A percentile compares a stretch with the other conserved stretches of the same genome.
phyloP scores from a whole-genome alignment of 1,140 invertebrate genomes.

The Pseudomyrmex pallidus region DNA sequence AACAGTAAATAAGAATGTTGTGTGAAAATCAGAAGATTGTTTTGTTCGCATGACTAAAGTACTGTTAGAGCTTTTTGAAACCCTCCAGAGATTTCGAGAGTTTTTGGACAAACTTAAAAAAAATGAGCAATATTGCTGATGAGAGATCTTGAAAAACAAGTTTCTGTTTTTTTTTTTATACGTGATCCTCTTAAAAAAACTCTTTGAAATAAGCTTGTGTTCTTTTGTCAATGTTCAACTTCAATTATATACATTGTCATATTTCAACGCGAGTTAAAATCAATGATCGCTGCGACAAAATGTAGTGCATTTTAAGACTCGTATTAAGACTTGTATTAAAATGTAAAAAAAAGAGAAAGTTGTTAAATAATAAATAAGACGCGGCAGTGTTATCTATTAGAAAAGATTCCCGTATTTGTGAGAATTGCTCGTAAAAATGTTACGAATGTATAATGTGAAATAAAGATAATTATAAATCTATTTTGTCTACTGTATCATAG shows the following conservation, averaged over 20 bases:
- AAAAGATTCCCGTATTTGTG: not conserved
- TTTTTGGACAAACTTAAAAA: no score
- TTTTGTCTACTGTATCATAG: not conserved
- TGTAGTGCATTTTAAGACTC: not conserved
- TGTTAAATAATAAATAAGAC: conserved; percentile 25
- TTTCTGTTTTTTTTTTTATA: no score
- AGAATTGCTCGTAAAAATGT: conserved; percentile 28
- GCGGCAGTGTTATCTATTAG: not conserved
- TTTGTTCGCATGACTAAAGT: no score
- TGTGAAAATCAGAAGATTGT: no score
- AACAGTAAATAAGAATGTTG: not conserved
- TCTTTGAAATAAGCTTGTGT: conserved; percentile 18
- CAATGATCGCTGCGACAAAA: not conserved
- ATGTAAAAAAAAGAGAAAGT: conserved; percentile 8
- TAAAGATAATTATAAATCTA: conserved; percentile 54
- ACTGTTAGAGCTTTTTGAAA: not conserved
- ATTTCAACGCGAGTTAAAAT: conserved; percentile 38
- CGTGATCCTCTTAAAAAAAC: no score
- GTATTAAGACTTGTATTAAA: conserved; percentile 4
- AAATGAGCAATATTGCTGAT: no score
- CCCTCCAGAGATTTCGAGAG: not conserved
- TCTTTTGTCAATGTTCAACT: not conserved
- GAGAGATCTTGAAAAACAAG: no score
- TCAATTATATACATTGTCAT: not conserved
- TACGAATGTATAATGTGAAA: conserved; percentile 51